Percentiles rank a stretch among this genome's conserved stretches.
Conservation (phyloP, 1,140 invertebrate species). For the Pachyrhynchus sulphureomaculatus region DNA sequence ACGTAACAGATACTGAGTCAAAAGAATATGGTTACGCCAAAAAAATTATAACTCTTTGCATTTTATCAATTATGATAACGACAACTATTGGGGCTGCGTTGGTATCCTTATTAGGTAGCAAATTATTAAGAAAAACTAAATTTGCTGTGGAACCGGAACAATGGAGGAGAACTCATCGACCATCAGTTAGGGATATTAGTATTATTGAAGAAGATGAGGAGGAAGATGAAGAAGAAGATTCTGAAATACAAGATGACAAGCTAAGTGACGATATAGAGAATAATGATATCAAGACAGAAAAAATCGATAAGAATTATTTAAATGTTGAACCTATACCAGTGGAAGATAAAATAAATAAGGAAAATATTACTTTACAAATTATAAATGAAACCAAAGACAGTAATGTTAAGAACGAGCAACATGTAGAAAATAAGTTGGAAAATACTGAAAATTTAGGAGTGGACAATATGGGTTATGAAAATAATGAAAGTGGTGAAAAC, state of each 20-base stretch:
- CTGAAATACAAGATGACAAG: not conserved
- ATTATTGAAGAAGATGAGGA: slow-evolving; percentile 75
- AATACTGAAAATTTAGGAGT: no score
- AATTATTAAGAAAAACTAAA: slow-evolving; percentile 70
- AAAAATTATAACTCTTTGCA: slow-evolving; percentile 69
- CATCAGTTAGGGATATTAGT: slow-evolving; percentile 79
- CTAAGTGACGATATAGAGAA: not conserved
- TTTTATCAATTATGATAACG: slow-evolving; percentile 89
- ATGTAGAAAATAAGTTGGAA: not conserved
- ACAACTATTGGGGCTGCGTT: slow-evolving; percentile 87
- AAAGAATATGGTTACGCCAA: slow-evolving; percentile 60
- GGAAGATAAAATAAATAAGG: no score
- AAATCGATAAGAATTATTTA: not conserved
- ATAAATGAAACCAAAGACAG: not conserved
- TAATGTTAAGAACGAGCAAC: not conserved
- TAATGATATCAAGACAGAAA: not conserved
- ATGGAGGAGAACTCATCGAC: slow-evolving; percentile 72
- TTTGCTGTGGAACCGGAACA: slow-evolving; percentile 61
- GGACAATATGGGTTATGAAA: no score
- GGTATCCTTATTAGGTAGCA: slow-evolving; percentile 77
- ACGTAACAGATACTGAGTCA: slow-evolving; percentile 56
- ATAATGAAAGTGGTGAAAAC: not conserved
- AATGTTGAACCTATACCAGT: not conserved
- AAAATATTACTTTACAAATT: no score
- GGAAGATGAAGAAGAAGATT: slow-evolving; percentile 57